Evolutionary conservation across 2,113 vertebrate species (phyloP).

Genomic region (Canis aureus): DNA sequence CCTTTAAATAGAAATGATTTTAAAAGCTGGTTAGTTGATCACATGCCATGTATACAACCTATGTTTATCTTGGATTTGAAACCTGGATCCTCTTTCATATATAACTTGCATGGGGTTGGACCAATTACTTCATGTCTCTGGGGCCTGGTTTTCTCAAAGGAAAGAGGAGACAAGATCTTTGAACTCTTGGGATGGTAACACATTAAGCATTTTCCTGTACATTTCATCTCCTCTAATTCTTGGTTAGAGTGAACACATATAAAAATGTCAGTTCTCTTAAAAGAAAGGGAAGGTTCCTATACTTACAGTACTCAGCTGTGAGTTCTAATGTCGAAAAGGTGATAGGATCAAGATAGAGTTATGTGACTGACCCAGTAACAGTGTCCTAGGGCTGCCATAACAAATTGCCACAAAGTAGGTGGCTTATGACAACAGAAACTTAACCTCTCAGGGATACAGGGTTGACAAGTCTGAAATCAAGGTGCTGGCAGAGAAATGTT

Average conservation of each 20-base stretch:
- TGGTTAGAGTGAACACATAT: neutral
- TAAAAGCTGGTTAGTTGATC: slow-evolving; percentile 16
- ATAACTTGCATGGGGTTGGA: neutral
- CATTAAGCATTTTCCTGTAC: neutral
- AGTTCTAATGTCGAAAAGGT: neutral
- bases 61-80: neutral
- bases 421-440: neutral
- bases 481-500: neutral
- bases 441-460: neutral
- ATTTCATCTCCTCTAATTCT: neutral
- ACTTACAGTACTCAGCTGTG: neutral
- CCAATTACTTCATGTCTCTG: neutral
- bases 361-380: neutral
- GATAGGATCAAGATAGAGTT: fast-evolving
- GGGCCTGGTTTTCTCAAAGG: neutral
- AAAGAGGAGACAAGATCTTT: neutral
- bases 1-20: slow-evolving; percentile 38
- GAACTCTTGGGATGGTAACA: neutral
- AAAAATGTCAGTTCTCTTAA: neutral
- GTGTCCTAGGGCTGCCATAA: neutral
- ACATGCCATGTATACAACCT: neutral
- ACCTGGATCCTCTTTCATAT: neutral
- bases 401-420: neutral
- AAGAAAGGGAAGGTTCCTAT: neutral
- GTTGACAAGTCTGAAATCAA: neutral